Evolutionary conservation across 2,888 invertebrate genomes (phyloP).

Genomic region (Barypeithes pellucidus): DNA sequence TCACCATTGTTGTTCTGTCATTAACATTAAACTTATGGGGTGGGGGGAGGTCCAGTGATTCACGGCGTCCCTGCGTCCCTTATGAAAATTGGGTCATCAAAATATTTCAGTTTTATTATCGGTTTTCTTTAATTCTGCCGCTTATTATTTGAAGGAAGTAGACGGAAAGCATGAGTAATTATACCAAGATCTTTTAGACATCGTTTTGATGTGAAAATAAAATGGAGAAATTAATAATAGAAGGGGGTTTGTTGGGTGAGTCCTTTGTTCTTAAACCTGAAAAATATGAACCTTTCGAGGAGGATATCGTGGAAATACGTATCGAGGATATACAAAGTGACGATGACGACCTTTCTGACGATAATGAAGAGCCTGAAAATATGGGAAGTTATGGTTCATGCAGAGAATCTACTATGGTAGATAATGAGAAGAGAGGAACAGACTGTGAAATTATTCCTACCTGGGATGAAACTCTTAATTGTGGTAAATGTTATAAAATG

Average conservation of each 20-base stretch:
- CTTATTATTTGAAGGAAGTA: too few relatives aligned
- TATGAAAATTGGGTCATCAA: too few relatives aligned
- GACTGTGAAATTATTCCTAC: background rate
- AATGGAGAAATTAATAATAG: background rate
- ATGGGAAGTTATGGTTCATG: background rate
- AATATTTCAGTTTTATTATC: too few relatives aligned
- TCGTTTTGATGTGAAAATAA: background rate
- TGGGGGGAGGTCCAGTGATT: too few relatives aligned
- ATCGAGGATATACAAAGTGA: background rate
- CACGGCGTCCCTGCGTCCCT: too few relatives aligned
- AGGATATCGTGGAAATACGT: conserved; percentile 3
- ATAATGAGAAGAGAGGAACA: background rate
- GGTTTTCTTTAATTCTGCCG: too few relatives aligned
- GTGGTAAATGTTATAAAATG: too few relatives aligned
- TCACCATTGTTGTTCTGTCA: too few relatives aligned
- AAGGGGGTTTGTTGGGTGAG: background rate
- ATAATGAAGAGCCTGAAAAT: background rate
- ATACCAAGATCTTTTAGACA: too few relatives aligned
- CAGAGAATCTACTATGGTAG: background rate
- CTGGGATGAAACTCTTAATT: background rate
- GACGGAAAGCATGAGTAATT: too few relatives aligned
- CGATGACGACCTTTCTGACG: background rate
- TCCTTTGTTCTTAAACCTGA: background rate
- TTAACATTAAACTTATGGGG: too few relatives aligned
- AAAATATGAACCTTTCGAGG: background rate